Conservation (phyloP, 2,888 invertebrate species). For the Spodoptera picta region DNA sequence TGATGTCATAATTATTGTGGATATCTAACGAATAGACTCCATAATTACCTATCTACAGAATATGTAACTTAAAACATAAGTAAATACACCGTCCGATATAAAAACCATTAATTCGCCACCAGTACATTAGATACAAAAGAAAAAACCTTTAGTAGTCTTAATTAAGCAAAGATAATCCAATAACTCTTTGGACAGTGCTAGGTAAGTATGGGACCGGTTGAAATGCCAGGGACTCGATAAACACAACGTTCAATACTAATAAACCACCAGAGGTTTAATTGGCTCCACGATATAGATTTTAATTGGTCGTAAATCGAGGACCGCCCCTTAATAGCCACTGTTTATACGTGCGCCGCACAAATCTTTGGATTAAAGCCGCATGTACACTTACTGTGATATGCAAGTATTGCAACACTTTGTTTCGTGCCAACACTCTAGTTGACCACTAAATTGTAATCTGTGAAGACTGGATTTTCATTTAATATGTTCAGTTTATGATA, state of each 20-base stretch:
- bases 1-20: conserved; percentile 18
- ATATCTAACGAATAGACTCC: conserved; percentile 1
- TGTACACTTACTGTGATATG: conserved; percentile 47
- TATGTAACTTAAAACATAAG: background rate
- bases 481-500: background rate
- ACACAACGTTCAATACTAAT: conserved; percentile 74
- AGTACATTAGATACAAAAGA: conserved; percentile 23
- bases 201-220: conserved; percentile 60
- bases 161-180: conserved; percentile 56
- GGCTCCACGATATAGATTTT: conserved; percentile 83
- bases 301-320: conserved; percentile 82
- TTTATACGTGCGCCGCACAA: conserved; percentile 64
- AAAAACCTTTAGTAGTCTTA: conserved; percentile 49
- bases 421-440: conserved; percentile 15
- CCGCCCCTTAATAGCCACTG: conserved; percentile 73
- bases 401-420: conserved; percentile 9
- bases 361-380: conserved; percentile 65
- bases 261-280: conserved; percentile 83
- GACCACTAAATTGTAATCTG: background rate
- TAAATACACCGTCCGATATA: conserved; percentile 21
- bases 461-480: background rate
- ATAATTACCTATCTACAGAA: conserved; percentile 2
- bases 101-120: conserved; percentile 30
- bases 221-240: conserved; percentile 69
- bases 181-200: conserved; percentile 42